Percentiles rank a stretch among this genome's conserved stretches.
Evolutionary conservation across 92 coral and sea anemone species (phyloP).

Genomic region (Parazoanthus atlanticus): DNA sequence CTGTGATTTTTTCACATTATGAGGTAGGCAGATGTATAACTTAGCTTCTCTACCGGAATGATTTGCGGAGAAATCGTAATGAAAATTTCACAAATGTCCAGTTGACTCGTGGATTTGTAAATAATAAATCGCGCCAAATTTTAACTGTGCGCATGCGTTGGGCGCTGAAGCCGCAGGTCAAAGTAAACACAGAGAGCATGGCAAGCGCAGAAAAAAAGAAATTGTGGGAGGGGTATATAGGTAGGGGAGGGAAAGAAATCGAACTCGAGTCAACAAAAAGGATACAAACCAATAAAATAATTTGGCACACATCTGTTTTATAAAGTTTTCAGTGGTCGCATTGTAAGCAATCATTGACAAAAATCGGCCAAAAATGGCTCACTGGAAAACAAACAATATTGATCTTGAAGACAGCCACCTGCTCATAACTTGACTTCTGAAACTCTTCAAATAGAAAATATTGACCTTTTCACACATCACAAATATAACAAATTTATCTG

Average conservation of each 20-base stretch:
- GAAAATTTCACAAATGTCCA: conserved; percentile 22
- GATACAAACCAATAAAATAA: not conserved
- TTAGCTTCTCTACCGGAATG: not conserved
- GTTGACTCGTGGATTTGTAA: conserved; percentile 65
- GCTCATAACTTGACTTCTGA: not conserved
- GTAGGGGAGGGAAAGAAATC: not conserved
- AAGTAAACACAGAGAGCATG: not conserved
- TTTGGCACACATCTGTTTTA: not conserved
- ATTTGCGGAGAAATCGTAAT: not conserved
- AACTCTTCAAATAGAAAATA: not conserved
- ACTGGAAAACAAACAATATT: not conserved
- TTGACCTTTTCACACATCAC: not conserved
- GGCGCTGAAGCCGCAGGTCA: conserved; percentile 22
- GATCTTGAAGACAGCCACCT: not conserved
- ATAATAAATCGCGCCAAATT: conserved; percentile 93
- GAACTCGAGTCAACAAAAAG: not conserved
- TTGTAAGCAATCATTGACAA: not conserved
- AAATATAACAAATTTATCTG: too few relatives aligned
- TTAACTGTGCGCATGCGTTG: conserved; percentile 73
- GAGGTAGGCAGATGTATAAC: not conserved
- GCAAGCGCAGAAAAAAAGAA: not conserved
- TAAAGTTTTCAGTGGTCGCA: not conserved
- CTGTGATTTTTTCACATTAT: not conserved
- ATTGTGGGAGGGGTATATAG: not conserved
- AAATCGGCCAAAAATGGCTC: not conserved